These are phyloP conservation scores for Promerops cafer DNA, from an alignment of 2,113 vertebrate genomes.

Conservation along the genomic window DNA sequence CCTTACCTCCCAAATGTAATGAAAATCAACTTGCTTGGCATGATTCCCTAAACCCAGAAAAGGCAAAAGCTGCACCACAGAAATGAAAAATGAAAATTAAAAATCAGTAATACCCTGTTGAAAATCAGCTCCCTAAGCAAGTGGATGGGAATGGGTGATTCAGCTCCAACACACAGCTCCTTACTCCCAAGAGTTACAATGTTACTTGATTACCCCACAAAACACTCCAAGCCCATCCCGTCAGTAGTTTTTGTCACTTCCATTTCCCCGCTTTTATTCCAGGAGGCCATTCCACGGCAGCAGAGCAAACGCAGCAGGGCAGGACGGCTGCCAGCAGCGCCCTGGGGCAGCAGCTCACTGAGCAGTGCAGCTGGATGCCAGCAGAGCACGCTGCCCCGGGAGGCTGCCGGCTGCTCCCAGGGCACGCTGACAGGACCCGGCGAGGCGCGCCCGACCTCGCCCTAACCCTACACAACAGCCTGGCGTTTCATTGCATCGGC, in stretches of 20 bases:
- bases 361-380: background rate
- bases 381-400: background rate
- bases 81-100: background rate
- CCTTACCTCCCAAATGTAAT: background rate
- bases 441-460: background rate
- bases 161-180: background rate
- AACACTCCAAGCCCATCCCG: background rate
- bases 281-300: background rate
- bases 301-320: background rate
- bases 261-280: background rate
- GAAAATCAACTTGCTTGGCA: background rate
- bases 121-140: background rate
- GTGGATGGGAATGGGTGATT: background rate
- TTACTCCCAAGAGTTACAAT: background rate
- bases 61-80: background rate
- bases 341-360: background rate
- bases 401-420: background rate
- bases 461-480: background rate
- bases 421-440: background rate
- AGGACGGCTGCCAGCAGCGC: background rate
- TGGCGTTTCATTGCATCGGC: background rate
- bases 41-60: background rate
- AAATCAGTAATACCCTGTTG: background rate
- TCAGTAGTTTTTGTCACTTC: background rate
- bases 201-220: background rate